Evolutionary conservation across 2,888 invertebrate species (phyloP).

Genomic region (Rhogogaster chlorosoma): DNA sequence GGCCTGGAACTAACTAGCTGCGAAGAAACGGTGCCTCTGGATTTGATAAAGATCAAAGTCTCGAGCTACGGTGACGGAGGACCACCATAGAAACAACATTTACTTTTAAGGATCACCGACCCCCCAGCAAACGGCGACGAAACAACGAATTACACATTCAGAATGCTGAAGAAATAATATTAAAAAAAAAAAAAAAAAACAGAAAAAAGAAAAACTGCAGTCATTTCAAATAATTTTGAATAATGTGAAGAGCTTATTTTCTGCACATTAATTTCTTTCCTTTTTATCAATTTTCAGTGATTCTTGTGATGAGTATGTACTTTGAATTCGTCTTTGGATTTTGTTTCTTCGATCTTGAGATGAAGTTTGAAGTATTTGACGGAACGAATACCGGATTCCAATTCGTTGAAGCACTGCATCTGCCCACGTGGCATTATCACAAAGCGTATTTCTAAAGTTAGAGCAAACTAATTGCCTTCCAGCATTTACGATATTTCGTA

Average conservation of each 20-base stretch:
- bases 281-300: background rate
- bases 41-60: conserved; percentile 42
- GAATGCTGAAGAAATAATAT: too few relatives aligned
- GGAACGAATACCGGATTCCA: background rate
- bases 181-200: too few relatives aligned
- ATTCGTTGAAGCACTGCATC: background rate
- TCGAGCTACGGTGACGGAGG: background rate
- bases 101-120: conserved; percentile 1
- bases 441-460: background rate
- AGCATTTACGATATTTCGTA: conserved; percentile 25
- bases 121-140: background rate
- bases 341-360: background rate
- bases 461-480: conserved; percentile 28
- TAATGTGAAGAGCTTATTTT: background rate
- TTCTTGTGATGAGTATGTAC: background rate
- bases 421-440: background rate
- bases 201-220: background rate
- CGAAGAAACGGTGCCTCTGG: conserved; percentile 8
- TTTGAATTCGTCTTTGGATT: background rate
- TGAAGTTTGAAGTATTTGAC: background rate
- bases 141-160: background rate
- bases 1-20: conserved; percentile 36
- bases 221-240: background rate
- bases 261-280: background rate
- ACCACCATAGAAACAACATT: conserved; percentile 27